Percentiles rank a stretch among this genome's conserved stretches.
These are phyloP conservation scores for Phacellophora camtschatica DNA, from an alignment of 30 jellyfish, hydroid and myxozoan genomes.

Conservation along the genomic window DNA sequence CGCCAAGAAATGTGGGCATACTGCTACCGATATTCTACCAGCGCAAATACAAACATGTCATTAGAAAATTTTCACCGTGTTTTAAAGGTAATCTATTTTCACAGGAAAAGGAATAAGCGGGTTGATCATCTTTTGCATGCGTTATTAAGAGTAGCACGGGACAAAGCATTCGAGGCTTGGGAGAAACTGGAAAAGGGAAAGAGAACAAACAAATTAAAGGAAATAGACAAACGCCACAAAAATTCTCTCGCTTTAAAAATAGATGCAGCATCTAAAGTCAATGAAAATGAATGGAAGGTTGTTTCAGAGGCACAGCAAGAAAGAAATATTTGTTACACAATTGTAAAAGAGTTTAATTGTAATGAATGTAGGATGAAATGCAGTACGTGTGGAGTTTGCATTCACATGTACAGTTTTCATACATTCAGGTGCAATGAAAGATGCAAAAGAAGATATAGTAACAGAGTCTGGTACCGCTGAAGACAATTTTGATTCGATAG, in stretches of 20 bases:
- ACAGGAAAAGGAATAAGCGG: conserved; percentile 30
- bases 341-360: background rate
- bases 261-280: background rate
- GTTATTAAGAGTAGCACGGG: conserved; percentile 45
- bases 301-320: background rate
- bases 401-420: background rate
- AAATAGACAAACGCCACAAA: conserved; percentile 49
- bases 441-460: too few relatives aligned
- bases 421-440: too few relatives aligned
- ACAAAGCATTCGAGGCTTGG: conserved; percentile 62
- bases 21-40: conserved; percentile 42
- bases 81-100: conserved; percentile 12
- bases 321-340: background rate
- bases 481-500: background rate
- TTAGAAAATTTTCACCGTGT: conserved; percentile 50
- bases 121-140: conserved; percentile 26
- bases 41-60: conserved; percentile 53
- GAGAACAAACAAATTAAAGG: conserved; percentile 24
- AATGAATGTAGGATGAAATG: conserved; percentile 10
- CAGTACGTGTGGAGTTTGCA: conserved; percentile 1
- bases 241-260: background rate
- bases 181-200: conserved; percentile 45
- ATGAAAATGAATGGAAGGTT: background rate
- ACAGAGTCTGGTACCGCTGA: background rate
- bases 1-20: conserved; percentile 40